Base-by-base conservation (phyloP, 37 sponge, comb jelly and placozoan species). In the Hexactinellida sp. region DNA sequence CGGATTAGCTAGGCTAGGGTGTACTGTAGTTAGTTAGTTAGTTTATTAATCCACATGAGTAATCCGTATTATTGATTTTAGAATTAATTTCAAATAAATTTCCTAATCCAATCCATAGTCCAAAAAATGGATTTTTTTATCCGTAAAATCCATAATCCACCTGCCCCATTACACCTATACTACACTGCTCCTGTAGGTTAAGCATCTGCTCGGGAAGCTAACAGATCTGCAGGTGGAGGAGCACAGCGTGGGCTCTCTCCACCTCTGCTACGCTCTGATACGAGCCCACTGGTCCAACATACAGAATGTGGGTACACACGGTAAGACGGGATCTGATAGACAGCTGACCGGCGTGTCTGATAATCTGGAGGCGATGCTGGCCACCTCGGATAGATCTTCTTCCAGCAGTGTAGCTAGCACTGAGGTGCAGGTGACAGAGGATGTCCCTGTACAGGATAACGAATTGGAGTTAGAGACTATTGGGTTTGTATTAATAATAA, bases 351-450 rank as follows among this genome's bases (percentile, higher is more conserved):
- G 76, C 5, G 76, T n/a, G 5, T 28, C 28, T 63, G 76, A n/a
- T 7, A 63, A 63, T 10, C 30, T 25, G 5, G 76, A 63, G 34
- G 76, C 3, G 3, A 63, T 25, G 19, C 21, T 63, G 34, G 3
- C 3, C 34, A 63, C 3, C 76, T 63, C 52, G 9, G 52, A 47
- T 9, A 47, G 52, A 47, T 47, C 76, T 28, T 63, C 76, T n/a
- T 25, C 76, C 76, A 63, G 76, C 34, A 63, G 76, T 63, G 21
- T 63, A 63, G 76, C 30, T n/a, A 63, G 76, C 34, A 63, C 76
- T n/a, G 76, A 63, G 30, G 76, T n/a, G 34, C 76, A 63, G 9
- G 16, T 47, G 13, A 23, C 76, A 63, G 76, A 63, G 76, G 76
- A 63, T 63, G 34, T 32, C 16, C 9, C 9, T 47, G 52, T 16